Evolutionary conservation across 2,888 invertebrate genomes (phyloP).

Genomic region (Drosophila affinis): DNA sequence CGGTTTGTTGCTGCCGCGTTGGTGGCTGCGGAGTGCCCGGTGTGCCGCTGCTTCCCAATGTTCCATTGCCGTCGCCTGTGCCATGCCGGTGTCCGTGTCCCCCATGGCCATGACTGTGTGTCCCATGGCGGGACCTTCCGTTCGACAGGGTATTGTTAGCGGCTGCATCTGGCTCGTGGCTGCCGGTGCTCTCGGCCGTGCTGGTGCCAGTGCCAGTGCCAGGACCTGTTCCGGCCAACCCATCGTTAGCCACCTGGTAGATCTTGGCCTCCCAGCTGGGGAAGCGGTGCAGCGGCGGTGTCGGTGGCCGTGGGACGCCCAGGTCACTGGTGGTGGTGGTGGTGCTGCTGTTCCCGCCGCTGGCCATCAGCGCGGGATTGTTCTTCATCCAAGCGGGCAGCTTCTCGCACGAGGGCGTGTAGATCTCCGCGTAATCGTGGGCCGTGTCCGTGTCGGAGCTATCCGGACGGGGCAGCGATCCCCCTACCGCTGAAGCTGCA

Average conservation of each 20-base stretch:
- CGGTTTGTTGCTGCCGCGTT: conserved; percentile 83
- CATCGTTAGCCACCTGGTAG: conserved; percentile 91
- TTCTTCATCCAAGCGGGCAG: conserved; percentile 86
- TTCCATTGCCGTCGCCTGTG: conserved; percentile 78
- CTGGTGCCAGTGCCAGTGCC: conserved; percentile 34
- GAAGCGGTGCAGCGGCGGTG: conserved; percentile 95
- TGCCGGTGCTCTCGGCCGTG: conserved; percentile 57
- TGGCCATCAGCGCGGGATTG: conserved; percentile 84
- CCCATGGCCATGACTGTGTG: not conserved
- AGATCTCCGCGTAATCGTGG: conserved; percentile 97
- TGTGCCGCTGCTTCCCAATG: conserved; percentile 61
- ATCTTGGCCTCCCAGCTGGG: conserved; percentile 98
- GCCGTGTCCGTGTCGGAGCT: conserved; percentile 87
- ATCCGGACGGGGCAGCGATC: conserved; percentile 71
- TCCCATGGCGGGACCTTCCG: conserved; percentile 17
- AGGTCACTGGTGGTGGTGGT: conserved; percentile 83
- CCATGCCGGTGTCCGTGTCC: conserved; percentile 14
- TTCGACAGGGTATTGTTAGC: conserved; percentile 54
- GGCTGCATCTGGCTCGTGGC: conserved; percentile 60
- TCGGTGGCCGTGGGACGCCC: conserved; percentile 88
- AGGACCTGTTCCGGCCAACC: conserved; percentile 83
- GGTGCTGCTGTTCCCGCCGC: conserved; percentile 86
- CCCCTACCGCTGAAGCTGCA: conserved; percentile 19
- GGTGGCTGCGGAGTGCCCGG: conserved; percentile 81
- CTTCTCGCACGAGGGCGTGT: conserved; percentile 94